phyloP scores from a whole-genome alignment of 1,140 invertebrate genomes.

The Hylaeus volcanicus region DNA sequence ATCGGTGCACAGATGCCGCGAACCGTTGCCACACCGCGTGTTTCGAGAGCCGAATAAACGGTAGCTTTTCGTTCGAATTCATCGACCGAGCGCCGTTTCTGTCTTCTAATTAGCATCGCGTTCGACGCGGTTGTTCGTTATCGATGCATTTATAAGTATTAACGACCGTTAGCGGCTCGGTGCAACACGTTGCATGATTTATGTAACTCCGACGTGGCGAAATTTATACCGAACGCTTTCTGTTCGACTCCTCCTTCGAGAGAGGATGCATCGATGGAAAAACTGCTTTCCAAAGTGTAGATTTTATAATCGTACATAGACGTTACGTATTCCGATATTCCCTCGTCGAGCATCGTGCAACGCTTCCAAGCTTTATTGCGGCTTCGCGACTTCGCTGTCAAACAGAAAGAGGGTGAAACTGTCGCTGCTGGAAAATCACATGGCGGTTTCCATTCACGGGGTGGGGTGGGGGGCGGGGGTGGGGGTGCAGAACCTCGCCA shows the following conservation, averaged over 20 bases:
- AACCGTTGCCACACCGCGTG: constrained; percentile 55
- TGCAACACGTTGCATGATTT: constrained; percentile 39
- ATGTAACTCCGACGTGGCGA: not conserved
- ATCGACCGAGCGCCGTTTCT: constrained; percentile 28
- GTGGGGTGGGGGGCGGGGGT: too few relatives aligned
- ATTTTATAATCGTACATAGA: too few relatives aligned
- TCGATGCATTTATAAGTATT: constrained; percentile 64
- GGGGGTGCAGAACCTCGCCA: constrained; percentile 30
- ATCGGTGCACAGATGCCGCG: constrained; percentile 60
- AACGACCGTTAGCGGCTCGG: constrained; percentile 45
- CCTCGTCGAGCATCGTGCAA: constrained; percentile 2
- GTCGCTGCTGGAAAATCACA: constrained; percentile 58
- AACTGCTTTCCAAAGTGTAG: too few relatives aligned
- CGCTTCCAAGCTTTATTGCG: not conserved
- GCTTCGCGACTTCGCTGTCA: constrained; percentile 6
- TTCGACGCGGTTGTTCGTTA: constrained; percentile 42
- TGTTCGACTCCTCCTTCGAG: not conserved
- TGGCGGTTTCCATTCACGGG: constrained; percentile 46
- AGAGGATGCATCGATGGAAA: not conserved
- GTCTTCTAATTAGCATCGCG: constrained; percentile 56
- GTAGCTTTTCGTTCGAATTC: constrained; percentile 46
- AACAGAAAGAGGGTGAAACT: constrained; percentile 18
- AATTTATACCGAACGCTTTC: constrained; percentile 22
- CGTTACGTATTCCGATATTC: too few relatives aligned
- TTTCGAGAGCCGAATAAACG: constrained; percentile 38